Percentiles rank a stretch among this genome's conserved stretches.
Evolutionary conservation across 2,888 invertebrate species (phyloP).

Genomic region (Pachycephus smyrnensis): DNA sequence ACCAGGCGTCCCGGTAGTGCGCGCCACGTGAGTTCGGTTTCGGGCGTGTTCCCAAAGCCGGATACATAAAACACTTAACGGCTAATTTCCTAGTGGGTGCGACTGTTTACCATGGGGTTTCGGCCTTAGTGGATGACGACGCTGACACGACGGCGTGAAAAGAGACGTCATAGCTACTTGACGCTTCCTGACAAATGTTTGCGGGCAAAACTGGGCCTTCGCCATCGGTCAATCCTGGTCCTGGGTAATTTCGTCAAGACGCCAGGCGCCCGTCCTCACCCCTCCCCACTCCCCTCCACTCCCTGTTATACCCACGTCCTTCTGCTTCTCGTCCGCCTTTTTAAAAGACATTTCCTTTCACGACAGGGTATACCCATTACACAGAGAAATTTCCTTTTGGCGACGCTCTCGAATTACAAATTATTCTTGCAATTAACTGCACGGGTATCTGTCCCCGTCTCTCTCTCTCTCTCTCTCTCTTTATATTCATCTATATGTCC

Average conservation of each 20-base stretch:
- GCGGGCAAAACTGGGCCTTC: slow-evolving; percentile 16
- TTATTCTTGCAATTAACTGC: slow-evolving; percentile 54
- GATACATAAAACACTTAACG: slow-evolving; percentile 61
- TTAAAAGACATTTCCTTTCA: slow-evolving; percentile 53
- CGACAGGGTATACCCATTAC: neutral
- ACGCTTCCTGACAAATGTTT: slow-evolving; percentile 55
- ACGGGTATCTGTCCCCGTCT: slow-evolving; percentile 11
- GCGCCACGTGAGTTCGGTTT: slow-evolving; percentile 36
- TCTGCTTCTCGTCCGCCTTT: slow-evolving; percentile 51
- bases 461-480: neutral
- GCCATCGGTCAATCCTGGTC: slow-evolving; percentile 32
- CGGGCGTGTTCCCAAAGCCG: slow-evolving; percentile 35
- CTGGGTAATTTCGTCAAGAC: slow-evolving; percentile 42
- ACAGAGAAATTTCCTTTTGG: neutral
- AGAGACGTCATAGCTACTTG: slow-evolving; percentile 40
- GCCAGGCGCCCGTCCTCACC: slow-evolving; percentile 48
- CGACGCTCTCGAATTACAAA: slow-evolving; percentile 50
- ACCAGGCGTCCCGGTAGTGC: slow-evolving; percentile 1
- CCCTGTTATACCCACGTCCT: slow-evolving; percentile 11
- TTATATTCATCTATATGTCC: neutral
- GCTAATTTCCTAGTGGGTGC: slow-evolving; percentile 55
- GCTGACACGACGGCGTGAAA: slow-evolving; percentile 16
- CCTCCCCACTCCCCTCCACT: slow-evolving; percentile 1
- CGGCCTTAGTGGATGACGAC: slow-evolving; percentile 8
- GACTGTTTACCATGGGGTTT: slow-evolving; percentile 28